Percentiles rank a stretch among this genome's conserved stretches.
These are phyloP conservation scores for Hippopotamus amphibius DNA, from an alignment of 2,113 vertebrate genomes.

Conservation along the genomic window DNA sequence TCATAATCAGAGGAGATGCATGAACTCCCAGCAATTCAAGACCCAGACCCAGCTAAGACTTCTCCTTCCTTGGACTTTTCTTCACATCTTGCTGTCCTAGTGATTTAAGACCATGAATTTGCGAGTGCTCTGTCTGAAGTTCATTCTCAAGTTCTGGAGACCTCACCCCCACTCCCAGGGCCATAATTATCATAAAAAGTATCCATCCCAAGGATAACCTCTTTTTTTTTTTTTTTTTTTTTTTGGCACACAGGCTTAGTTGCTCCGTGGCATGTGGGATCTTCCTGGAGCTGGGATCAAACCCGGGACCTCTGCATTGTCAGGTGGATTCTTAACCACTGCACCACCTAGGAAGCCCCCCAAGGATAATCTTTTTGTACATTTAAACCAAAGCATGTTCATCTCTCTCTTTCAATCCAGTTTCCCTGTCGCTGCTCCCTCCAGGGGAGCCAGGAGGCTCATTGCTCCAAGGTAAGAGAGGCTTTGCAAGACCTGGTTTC, in stretches of 20 bases:
- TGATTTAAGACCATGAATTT: background rate
- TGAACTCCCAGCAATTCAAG: background rate
- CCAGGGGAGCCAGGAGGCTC: slow-evolving; percentile 3
- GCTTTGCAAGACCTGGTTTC: background rate
- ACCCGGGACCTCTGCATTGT: background rate
- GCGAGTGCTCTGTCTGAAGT: background rate
- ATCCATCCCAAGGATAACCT: slow-evolving; percentile 24
- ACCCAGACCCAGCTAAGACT: background rate
- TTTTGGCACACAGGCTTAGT: background rate
- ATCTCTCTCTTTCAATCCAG: background rate
- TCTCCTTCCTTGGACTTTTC: background rate
- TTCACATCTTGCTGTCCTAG: no score
- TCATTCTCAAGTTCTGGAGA: background rate
- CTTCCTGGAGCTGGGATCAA: background rate
- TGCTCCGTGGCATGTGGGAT: background rate
- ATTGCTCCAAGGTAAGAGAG: slow-evolving; percentile 29
- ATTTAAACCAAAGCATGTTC: background rate
- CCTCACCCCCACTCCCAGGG: background rate
- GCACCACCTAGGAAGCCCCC: background rate
- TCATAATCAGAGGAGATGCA: background rate
- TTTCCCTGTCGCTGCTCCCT: background rate
- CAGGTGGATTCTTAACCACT: no score
- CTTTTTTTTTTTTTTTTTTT: no score
- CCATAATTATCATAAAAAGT: background rate
- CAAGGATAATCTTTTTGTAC: background rate